phyloP scores from a whole-genome alignment of 2,797 vertebrate species.

The Thaleichthys pacificus region DNA sequence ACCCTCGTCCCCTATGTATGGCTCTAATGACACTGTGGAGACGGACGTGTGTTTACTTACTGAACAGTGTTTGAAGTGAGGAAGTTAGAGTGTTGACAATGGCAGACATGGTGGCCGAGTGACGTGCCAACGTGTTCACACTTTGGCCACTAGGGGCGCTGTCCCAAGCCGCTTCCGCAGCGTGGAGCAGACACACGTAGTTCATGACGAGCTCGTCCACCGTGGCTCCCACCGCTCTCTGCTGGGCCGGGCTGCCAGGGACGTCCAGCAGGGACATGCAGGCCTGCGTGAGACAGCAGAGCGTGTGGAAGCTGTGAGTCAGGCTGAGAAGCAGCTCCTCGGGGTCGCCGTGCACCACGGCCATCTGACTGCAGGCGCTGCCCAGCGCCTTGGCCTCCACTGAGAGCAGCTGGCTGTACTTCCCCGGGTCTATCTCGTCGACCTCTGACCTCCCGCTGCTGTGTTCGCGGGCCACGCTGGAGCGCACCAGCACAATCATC shows the following conservation, averaged over 20 bases:
- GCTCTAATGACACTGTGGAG: conserved; percentile 78
- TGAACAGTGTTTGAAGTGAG: conserved; percentile 90
- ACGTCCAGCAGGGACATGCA: conserved; percentile 91
- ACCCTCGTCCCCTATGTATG: conserved; percentile 87
- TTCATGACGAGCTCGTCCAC: conserved; percentile 86
- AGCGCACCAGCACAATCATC: conserved; percentile 83
- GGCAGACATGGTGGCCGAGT: conserved; percentile 89
- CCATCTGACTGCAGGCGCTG: conserved; percentile 89
- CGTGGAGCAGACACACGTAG: conserved; percentile 87
- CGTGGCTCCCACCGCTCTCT: conserved; percentile 83
- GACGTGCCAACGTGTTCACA: conserved; percentile 86
- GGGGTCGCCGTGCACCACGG: conserved; percentile 83
- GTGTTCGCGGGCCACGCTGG: conserved; percentile 67
- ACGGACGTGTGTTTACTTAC: conserved; percentile 82
- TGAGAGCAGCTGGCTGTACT: conserved; percentile 84
- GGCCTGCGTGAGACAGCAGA: conserved; percentile 91
- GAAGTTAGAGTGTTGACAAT: conserved; percentile 90
- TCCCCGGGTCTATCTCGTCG: conserved; percentile 75
- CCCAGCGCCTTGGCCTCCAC: conserved; percentile 88
- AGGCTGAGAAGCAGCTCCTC: conserved; percentile 91
- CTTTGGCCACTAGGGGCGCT: conserved; percentile 80
- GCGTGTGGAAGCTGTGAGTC: conserved; percentile 92
- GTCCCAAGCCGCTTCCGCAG: conserved; percentile 84
- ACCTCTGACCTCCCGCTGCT: conserved; percentile 67
- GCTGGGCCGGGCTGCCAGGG: conserved; percentile 80